Conservation (phyloP, 2,113 vertebrate species). For the Tetrao urogallus region DNA sequence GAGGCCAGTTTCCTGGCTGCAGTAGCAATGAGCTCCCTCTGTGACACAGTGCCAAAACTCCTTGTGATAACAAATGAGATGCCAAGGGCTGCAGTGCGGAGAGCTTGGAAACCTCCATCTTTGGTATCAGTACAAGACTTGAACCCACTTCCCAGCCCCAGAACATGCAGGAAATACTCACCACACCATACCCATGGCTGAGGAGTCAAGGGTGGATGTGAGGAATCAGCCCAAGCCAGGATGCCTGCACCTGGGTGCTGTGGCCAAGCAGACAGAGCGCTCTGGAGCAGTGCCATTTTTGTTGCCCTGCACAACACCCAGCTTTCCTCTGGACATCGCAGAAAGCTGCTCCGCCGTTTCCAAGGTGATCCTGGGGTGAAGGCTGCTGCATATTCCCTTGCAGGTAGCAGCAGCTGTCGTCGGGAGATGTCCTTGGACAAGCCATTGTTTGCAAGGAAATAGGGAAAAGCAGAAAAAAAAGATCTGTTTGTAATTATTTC, state of each 20-base stretch:
- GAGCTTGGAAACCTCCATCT: fast-evolving
- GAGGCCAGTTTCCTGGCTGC: background rate
- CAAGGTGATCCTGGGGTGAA: constrained; percentile 62
- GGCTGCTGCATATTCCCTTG: background rate
- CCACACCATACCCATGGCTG: fast-evolving
- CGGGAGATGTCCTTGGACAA: constrained; percentile 22
- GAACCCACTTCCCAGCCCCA: fast-evolving
- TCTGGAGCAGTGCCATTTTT: background rate
- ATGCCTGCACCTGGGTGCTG: background rate
- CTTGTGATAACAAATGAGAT: background rate
- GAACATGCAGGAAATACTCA: background rate
- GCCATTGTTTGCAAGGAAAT: constrained; percentile 13
- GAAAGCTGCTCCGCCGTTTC: constrained; percentile 2
- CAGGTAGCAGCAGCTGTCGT: constrained; percentile 47
- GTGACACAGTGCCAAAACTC: background rate
- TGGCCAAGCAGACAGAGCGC: background rate
- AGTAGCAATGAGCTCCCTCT: background rate
- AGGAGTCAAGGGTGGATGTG: background rate
- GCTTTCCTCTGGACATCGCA: constrained; percentile 2
- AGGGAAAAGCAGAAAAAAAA: background rate
- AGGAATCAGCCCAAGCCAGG: background rate
- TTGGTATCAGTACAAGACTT: fast-evolving
- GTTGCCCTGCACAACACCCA: background rate
- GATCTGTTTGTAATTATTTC: background rate
- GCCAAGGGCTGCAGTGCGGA: background rate